Evolutionary conservation across 2,113 vertebrate genomes (phyloP).

Genomic region (Halcyon malimbica): DNA sequence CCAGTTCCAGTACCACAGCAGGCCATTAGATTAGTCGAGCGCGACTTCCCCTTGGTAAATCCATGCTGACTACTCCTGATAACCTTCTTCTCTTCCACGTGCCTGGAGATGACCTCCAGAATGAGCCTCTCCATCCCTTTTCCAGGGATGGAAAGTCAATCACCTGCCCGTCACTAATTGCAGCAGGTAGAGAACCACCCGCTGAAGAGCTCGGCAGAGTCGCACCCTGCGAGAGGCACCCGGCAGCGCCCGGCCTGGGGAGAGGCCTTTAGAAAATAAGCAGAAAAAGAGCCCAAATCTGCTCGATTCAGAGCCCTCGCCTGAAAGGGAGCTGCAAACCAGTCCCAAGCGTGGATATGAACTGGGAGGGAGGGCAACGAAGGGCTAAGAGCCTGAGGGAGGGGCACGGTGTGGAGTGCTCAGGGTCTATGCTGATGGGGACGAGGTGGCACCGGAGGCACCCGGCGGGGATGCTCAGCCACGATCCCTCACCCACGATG

Average conservation of each 20-base stretch:
- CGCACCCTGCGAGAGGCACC: not conserved
- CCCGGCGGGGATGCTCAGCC: no score
- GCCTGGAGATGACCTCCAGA: no score
- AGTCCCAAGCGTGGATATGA: not conserved
- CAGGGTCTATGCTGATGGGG: not conserved
- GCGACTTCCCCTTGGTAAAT: no score
- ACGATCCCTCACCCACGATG: rapidly evolving
- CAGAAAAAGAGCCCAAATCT: not conserved
- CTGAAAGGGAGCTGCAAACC: not conserved
- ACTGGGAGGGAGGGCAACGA: not conserved
- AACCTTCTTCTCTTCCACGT: no score
- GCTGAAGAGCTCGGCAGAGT: not conserved
- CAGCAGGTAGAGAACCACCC: not conserved
- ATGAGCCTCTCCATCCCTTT: no score
- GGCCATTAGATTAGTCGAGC: no score
- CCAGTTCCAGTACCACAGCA: no score
- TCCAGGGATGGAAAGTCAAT: no score
- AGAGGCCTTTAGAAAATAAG: not conserved
- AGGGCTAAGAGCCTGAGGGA: not conserved
- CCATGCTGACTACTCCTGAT: no score
- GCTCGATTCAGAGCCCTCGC: not conserved
- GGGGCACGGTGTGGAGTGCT: not conserved
- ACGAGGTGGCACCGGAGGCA: not conserved
- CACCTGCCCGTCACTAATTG: not conserved
- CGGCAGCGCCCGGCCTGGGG: not conserved